Evolutionary conservation across 2,888 invertebrate species (phyloP).

Genomic region (Cheilosia impressa): DNA sequence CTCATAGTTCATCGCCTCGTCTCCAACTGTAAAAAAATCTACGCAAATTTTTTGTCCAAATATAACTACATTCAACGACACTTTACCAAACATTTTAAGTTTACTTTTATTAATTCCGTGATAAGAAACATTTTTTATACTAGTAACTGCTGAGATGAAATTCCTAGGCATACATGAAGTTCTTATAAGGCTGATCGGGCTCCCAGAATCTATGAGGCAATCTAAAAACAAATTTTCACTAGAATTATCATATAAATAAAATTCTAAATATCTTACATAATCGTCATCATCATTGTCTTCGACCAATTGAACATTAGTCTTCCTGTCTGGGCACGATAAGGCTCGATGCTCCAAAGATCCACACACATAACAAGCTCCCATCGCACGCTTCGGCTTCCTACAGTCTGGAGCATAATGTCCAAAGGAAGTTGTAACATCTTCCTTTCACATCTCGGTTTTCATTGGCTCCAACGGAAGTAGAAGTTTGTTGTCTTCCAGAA

Average conservation of each 20-base stretch:
- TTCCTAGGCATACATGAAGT: conserved; percentile 34
- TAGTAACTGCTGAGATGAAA: conserved; percentile 3
- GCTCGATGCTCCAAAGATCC: conserved; percentile 7
- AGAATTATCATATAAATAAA: background rate
- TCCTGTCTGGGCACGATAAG: conserved; percentile 1
- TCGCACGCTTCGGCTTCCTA: conserved; percentile 26
- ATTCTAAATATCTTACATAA: conserved; percentile 17
- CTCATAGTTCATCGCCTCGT: conserved; percentile 33
- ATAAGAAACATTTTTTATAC: conserved; percentile 14
- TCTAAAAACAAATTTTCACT: conserved; percentile 24
- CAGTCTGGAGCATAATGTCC: conserved; percentile 39
- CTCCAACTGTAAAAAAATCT: background rate
- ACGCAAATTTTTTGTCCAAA: conserved; percentile 5
- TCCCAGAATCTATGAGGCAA: conserved; percentile 36
- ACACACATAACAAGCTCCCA: conserved; percentile 37
- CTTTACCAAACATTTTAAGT: conserved; percentile 44
- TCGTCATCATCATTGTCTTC: conserved; percentile 1
- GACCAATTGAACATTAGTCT: background rate
- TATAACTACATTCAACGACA: conserved; percentile 36
- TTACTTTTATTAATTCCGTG: conserved; percentile 65
- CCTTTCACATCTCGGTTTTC: background rate
- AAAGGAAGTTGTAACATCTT: conserved; percentile 17
- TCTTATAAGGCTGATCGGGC: conserved; percentile 58
- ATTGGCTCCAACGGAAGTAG: background rate
- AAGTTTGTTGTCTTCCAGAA: background rate